A percentile compares a stretch with the other conserved stretches of the same genome.
phyloP scores from a whole-genome alignment of 64 coral and sea anemone species.

The Exaiptasia diaphana region DNA sequence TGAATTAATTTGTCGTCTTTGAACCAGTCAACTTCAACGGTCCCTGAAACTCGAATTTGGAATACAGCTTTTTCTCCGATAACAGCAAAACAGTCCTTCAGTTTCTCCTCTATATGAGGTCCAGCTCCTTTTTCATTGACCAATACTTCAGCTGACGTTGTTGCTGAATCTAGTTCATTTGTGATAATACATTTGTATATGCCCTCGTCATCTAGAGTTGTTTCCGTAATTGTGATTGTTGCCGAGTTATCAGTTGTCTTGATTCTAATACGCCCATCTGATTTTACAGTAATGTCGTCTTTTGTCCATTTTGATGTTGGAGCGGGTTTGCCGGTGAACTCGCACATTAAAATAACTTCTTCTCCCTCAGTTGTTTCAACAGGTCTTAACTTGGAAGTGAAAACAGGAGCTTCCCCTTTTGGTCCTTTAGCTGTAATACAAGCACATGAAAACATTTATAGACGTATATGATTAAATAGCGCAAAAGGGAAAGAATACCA shows the following conservation, averaged over 20 bases:
- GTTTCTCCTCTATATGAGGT: constrained; percentile 45
- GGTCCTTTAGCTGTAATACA: constrained; percentile 44
- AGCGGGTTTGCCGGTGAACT: constrained; percentile 65
- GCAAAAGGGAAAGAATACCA: neutral
- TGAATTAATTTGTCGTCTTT: constrained; percentile 28
- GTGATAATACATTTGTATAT: constrained; percentile 64
- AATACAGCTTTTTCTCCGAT: constrained; percentile 22
- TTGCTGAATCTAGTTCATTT: constrained; percentile 43
- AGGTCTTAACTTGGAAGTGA: constrained; percentile 45
- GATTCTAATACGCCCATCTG: constrained; percentile 18
- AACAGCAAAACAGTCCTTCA: constrained; percentile 41
- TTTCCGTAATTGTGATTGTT: constrained; percentile 39
- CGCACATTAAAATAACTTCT: constrained; percentile 48
- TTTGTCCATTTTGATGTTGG: constrained; percentile 70
- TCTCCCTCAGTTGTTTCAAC: constrained; percentile 65
- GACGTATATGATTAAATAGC: neutral
- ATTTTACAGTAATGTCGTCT: constrained; percentile 50
- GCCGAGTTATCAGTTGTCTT: constrained; percentile 31
- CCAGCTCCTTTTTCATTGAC: constrained; percentile 57
- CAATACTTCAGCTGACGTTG: constrained; percentile 48
- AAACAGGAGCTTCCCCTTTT: constrained; percentile 54
- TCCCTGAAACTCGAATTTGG: constrained; percentile 30
- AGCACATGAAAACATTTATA: neutral
- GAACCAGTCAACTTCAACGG: constrained; percentile 42
- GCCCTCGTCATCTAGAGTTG: constrained; percentile 62